Percentiles rank a stretch among this genome's conserved stretches.
Evolutionary conservation across 2,113 vertebrate species (phyloP).

Genomic region (Thunnus maccoyii): DNA sequence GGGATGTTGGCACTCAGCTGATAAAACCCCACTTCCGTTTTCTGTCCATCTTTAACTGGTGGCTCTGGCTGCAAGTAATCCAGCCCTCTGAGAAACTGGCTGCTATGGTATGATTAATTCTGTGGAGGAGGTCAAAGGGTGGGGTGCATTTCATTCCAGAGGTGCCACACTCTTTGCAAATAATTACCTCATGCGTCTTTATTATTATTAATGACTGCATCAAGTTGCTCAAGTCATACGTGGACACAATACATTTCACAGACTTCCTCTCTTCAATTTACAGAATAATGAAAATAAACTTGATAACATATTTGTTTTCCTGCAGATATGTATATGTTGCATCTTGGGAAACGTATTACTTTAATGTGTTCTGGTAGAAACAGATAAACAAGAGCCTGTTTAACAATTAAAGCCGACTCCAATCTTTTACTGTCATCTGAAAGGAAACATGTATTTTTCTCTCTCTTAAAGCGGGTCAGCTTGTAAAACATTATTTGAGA

Average conservation of each 20-base stretch:
- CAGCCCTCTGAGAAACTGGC: slow-evolving; percentile 35
- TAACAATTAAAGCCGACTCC: neutral
- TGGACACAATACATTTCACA: neutral
- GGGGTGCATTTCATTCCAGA: slow-evolving; percentile 9
- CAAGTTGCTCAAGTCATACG: neutral
- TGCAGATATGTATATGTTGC: neutral
- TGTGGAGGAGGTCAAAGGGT: slow-evolving; percentile 14
- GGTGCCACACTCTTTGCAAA: slow-evolving; percentile 7
- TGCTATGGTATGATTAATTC: slow-evolving; percentile 45
- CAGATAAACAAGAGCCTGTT: neutral
- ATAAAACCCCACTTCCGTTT: slow-evolving; percentile 67
- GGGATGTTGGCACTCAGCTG: slow-evolving; percentile 48
- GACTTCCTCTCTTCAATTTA: neutral
- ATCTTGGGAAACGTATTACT: neutral
- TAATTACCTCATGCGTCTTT: neutral
- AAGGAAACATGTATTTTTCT: slow-evolving; percentile 6
- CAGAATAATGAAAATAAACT: neutral
- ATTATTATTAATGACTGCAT: neutral
- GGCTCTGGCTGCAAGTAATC: slow-evolving; percentile 40
- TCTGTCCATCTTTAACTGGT: slow-evolving; percentile 52
- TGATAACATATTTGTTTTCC: neutral
- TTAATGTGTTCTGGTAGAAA: neutral
- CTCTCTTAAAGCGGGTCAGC: neutral
- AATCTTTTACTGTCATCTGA: neutral
- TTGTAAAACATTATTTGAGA: neutral